A percentile compares a stretch with the other conserved stretches of the same genome.
These are phyloP conservation scores for Genyomyrus donnyi DNA, from an alignment of 2,113 vertebrate species.

Conservation along the genomic window DNA sequence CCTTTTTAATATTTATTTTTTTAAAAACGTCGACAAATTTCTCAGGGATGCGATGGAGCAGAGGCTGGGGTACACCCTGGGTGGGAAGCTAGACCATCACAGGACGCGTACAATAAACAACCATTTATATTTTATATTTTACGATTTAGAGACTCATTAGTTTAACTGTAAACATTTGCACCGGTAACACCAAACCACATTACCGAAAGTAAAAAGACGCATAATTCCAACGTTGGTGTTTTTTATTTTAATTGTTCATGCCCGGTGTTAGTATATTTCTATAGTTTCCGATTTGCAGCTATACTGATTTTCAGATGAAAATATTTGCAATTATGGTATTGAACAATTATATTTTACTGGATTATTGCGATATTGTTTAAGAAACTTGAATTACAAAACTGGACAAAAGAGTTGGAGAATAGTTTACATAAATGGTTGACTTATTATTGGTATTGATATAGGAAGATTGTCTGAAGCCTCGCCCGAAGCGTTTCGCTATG, in stretches of 20 bases:
- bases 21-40: not conserved
- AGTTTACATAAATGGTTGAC: not conserved
- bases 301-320: not conserved
- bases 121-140: not conserved
- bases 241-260: not conserved
- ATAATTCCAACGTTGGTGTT: not conserved
- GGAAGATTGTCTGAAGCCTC: not conserved
- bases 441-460: not conserved
- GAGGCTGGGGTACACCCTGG: not conserved
- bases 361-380: not conserved
- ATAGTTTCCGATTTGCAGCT: not conserved
- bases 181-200: not conserved
- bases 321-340: not conserved
- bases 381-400: not conserved
- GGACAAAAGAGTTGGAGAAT: not conserved
- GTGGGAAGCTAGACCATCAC: not conserved
- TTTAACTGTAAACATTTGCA: not conserved
- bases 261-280: not conserved
- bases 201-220: not conserved
- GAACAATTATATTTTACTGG: not conserved
- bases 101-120: not conserved
- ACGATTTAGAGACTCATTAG: not conserved
- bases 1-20: not conserved
- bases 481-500: not conserved
- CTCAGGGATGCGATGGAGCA: not conserved